These are phyloP conservation scores for Dolichallabes microphthalmus DNA, from an alignment of 2,113 vertebrate genomes.

Conservation along the genomic window DNA sequence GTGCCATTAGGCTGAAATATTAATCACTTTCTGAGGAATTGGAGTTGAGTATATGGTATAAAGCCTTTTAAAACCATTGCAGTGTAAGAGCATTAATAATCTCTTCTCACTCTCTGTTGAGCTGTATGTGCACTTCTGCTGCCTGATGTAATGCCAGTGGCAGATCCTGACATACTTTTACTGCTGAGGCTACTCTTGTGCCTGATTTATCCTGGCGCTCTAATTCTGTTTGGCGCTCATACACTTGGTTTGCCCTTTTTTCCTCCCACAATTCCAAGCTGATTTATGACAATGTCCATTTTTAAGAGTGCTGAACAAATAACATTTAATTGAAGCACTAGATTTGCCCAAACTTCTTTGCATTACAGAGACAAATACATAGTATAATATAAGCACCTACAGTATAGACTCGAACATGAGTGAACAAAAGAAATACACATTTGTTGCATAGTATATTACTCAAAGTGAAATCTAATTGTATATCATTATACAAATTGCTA, in stretches of 20 bases:
- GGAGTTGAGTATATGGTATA: not conserved
- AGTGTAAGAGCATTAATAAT: not conserved
- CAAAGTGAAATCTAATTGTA: slow-evolving; percentile 6
- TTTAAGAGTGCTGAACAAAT: not conserved
- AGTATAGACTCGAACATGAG: not conserved
- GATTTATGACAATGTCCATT: not conserved
- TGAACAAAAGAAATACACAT: not conserved
- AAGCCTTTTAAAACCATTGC: not conserved
- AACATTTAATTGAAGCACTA: not conserved
- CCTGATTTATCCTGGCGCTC: not conserved
- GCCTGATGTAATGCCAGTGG: slow-evolving; percentile 1
- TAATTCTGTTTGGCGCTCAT: not conserved
- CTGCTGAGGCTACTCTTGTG: not conserved
- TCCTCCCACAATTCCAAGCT: not conserved
- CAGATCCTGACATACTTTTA: slow-evolving; percentile 8
- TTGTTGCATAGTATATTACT: not conserved
- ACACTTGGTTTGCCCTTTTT: too few species aligned
- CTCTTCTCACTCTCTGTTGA: not conserved
- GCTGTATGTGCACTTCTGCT: slow-evolving; percentile 3
- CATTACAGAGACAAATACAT: not conserved
- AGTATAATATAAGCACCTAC: not conserved
- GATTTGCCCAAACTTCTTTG: not conserved
- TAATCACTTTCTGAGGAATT: not conserved
- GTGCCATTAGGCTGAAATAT: not conserved
- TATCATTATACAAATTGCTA: not conserved